Evolutionary conservation across 2,113 vertebrate species (phyloP).

Genomic region (Circaetus cinerascens): DNA sequence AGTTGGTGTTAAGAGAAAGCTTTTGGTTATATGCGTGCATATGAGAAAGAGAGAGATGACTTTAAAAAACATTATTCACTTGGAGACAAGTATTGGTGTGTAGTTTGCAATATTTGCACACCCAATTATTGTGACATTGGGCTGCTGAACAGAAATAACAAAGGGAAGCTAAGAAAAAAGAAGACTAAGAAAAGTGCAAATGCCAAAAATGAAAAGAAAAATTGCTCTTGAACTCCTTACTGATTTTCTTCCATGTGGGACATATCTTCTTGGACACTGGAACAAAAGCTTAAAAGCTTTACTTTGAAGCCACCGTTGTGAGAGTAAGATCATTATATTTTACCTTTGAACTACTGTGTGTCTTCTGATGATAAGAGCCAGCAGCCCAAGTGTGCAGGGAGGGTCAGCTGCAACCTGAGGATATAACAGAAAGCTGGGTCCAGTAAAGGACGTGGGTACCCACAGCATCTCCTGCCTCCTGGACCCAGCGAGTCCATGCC

Average conservation of each 20-base stretch:
- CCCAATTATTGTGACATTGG: not conserved
- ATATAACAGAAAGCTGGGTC: not conserved
- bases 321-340: not conserved
- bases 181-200: not conserved
- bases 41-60: not conserved
- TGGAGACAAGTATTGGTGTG: not conserved
- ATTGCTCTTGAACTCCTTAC: not conserved
- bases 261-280: not conserved
- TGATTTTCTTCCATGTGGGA: not conserved
- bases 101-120: not conserved
- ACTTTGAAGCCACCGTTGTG: not conserved
- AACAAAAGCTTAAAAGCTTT: not conserved
- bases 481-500: rapidly evolving
- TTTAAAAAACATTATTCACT: not conserved
- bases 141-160: not conserved
- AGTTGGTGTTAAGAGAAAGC: not conserved
- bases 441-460: rapidly evolving
- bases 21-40: rapidly evolving
- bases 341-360: not conserved
- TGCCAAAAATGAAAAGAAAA: not conserved
- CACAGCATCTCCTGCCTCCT: not conserved
- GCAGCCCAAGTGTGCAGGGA: not conserved
- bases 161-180: not conserved
- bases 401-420: not conserved
- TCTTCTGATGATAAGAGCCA: not conserved